These are phyloP conservation scores for Sinocyclocheilus anshuiensis DNA, from an alignment of 2,113 vertebrate genomes.

Conservation along the genomic window DNA sequence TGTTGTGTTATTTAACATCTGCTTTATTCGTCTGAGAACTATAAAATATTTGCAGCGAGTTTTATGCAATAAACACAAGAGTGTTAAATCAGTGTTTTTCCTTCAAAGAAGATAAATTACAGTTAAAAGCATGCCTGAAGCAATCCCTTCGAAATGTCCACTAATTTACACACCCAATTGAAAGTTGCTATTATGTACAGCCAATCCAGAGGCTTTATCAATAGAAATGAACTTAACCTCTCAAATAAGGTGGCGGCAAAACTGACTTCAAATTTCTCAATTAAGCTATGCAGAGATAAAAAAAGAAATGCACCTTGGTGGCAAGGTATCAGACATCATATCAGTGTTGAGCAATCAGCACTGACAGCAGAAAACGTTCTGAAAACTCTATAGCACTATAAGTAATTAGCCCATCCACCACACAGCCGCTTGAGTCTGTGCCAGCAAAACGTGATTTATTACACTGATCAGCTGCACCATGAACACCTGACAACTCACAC, in stretches of 20 bases:
- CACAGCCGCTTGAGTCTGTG: slow-evolving; percentile 23
- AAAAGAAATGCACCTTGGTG: background rate
- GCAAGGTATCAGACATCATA: slow-evolving; percentile 35
- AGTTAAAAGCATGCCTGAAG: background rate
- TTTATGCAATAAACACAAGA: background rate
- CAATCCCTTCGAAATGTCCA: background rate
- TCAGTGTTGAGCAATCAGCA: slow-evolving; percentile 29
- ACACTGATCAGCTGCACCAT: slow-evolving; percentile 41
- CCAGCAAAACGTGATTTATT: slow-evolving; percentile 52
- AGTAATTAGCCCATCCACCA: slow-evolving; percentile 50
- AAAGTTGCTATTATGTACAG: background rate
- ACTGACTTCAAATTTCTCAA: background rate
- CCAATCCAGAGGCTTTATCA: slow-evolving; percentile 29
- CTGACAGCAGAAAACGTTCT: slow-evolving; percentile 31
- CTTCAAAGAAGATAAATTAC: slow-evolving; percentile 22
- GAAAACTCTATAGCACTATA: slow-evolving; percentile 44
- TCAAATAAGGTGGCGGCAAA: slow-evolving; percentile 2
- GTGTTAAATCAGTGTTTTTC: background rate
- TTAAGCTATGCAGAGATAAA: slow-evolving; percentile 12
- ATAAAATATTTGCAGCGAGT: background rate
- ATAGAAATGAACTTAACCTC: slow-evolving; percentile 23
- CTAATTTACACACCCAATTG: slow-evolving; percentile 17
- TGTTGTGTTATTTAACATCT: background rate
- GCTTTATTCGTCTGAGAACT: background rate
- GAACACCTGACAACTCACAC: slow-evolving; percentile 41